phyloP scores from a whole-genome alignment of 2,888 invertebrate genomes.

The Thera obeliscata region DNA sequence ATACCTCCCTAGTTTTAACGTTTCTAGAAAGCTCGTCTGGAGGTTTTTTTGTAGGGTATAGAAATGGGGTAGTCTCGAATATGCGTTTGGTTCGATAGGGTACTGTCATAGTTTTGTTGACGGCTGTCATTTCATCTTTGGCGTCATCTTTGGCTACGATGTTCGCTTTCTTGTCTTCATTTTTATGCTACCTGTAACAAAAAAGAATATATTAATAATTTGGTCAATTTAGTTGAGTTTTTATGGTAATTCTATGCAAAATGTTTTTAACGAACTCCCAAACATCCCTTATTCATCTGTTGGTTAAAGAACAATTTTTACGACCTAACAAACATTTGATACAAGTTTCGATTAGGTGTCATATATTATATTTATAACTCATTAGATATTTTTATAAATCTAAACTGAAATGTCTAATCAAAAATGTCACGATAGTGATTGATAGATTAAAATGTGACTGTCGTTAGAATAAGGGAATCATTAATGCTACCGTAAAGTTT shows the following conservation, averaged over 20 bases:
- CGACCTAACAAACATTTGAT: no score
- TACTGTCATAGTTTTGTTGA: slow-evolving; percentile 52
- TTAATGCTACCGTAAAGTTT: neutral
- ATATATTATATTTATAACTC: no score
- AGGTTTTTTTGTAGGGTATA: slow-evolving; percentile 55
- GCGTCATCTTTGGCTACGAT: slow-evolving; percentile 43
- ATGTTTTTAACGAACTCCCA: no score
- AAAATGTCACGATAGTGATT: neutral
- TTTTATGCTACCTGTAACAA: slow-evolving; percentile 36
- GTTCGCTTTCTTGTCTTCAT: slow-evolving; percentile 43
- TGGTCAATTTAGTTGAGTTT: no score
- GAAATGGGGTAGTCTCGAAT: slow-evolving; percentile 37
- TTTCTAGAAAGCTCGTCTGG: slow-evolving; percentile 48
- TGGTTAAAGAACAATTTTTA: no score
- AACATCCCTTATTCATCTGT: no score
- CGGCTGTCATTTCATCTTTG: slow-evolving; percentile 32
- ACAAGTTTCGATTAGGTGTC: no score
- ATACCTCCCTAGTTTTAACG: slow-evolving; percentile 23
- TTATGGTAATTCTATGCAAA: no score
- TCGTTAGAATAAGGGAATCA: neutral
- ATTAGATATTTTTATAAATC: no score
- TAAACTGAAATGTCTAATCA: no score
- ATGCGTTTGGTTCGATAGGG: slow-evolving; percentile 46
- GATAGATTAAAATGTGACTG: neutral
- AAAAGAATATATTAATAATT: neutral